phyloP scores from a whole-genome alignment of 1,140 invertebrate species.

The Sitobion miscanthi region DNA sequence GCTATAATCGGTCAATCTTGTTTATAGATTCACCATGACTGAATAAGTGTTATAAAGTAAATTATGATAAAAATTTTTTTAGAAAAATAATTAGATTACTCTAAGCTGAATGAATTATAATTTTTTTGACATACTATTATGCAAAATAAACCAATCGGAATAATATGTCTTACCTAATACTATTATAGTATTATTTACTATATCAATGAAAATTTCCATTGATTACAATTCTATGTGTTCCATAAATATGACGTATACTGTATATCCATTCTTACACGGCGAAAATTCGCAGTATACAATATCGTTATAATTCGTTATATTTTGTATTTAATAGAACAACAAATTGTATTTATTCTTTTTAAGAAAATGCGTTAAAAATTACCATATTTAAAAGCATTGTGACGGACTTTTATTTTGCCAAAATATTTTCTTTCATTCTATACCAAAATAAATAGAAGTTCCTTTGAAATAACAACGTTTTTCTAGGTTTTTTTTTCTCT shows the following conservation, averaged over 20 bases:
- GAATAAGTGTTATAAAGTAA: neutral
- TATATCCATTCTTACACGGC: neutral
- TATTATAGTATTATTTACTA: neutral
- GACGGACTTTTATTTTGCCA: neutral
- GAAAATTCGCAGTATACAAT: neutral
- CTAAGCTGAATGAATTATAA: neutral
- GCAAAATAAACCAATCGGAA: neutral
- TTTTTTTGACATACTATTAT: neutral
- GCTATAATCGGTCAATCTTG: too few species aligned
- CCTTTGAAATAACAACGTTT: neutral
- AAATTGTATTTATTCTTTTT: neutral
- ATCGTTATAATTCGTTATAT: neutral
- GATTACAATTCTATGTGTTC: neutral
- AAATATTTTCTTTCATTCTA: neutral
- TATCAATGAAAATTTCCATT: neutral
- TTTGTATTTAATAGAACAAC: neutral
- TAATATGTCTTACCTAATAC: neutral
- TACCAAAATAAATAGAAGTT: neutral
- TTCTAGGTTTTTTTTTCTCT: neutral
- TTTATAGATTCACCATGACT: neutral
- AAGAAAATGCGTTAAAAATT: neutral
- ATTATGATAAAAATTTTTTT: neutral
- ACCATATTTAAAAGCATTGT: neutral
- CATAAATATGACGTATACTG: neutral
- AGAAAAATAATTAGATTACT: neutral